A percentile compares a stretch with the other conserved stretches of the same genome.
phyloP scores from a whole-genome alignment of 1,140 invertebrate genomes.

The Heterodera schachtii region DNA sequence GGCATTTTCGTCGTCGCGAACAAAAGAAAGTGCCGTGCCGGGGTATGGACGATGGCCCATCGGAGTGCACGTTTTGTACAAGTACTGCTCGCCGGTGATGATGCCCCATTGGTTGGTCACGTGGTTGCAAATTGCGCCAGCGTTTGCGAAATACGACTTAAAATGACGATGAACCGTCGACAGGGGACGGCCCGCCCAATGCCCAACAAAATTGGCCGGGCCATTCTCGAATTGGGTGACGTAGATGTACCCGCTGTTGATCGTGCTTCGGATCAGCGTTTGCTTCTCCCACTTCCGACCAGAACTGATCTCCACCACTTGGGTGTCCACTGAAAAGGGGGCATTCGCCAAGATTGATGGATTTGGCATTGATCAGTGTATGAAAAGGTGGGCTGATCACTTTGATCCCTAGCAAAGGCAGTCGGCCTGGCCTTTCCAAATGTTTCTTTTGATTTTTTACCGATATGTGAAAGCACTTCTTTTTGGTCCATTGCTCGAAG shows the following conservation, averaged over 20 bases:
- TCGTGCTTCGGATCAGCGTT: slow-evolving; percentile 62
- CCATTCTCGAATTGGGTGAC: slow-evolving; percentile 66
- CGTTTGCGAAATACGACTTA: slow-evolving; percentile 64
- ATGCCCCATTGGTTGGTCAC: slow-evolving; percentile 65
- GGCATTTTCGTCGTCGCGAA: slow-evolving; percentile 58
- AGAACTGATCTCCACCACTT: slow-evolving; percentile 56
- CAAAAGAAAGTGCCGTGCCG: slow-evolving; percentile 60
- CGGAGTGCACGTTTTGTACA: slow-evolving; percentile 61
- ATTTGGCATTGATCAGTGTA: no score
- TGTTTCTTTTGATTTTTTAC: no score
- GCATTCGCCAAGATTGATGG: no score
- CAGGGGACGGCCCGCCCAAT: slow-evolving; percentile 9
- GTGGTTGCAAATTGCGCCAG: slow-evolving; percentile 62
- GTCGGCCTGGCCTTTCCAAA: no score
- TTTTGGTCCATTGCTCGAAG: slow-evolving; percentile 63
- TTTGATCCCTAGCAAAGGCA: no score
- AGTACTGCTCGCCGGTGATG: slow-evolving; percentile 66
- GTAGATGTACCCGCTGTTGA: slow-evolving; percentile 64
- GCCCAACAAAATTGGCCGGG: slow-evolving; percentile 64
- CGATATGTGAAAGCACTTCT: slow-evolving; percentile 61
- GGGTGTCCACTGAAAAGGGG: slow-evolving; percentile 65
- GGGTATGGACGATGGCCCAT: slow-evolving; percentile 65
- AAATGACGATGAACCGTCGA: no score
- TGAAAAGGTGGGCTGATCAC: no score
- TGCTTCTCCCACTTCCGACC: slow-evolving; percentile 63